A percentile compares a stretch with the other conserved stretches of the same genome.
These are phyloP conservation scores for Drosophila chauvacae DNA, from an alignment of 1,140 invertebrate genomes.

Conservation along the genomic window DNA sequence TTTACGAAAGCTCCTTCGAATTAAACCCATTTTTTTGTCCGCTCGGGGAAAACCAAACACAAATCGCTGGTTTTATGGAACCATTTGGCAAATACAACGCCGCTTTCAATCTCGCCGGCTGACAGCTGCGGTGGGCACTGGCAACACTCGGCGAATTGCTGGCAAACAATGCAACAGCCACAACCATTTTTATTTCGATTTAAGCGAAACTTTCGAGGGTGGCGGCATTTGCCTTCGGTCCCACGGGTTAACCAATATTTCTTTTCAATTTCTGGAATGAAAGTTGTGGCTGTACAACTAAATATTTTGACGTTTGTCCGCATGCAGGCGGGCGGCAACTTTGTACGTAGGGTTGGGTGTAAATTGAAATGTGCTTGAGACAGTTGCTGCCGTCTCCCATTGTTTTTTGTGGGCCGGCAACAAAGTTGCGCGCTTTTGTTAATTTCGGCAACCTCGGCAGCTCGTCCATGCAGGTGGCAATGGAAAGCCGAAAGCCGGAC, in stretches of 20 bases:
- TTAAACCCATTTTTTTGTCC: slow-evolving; percentile 14
- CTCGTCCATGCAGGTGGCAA: slow-evolving; percentile 53
- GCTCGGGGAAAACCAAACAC: slow-evolving; percentile 30
- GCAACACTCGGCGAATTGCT: slow-evolving; percentile 9
- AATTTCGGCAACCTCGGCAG: slow-evolving; percentile 65
- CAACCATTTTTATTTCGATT: slow-evolving; percentile 50
- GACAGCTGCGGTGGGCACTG: slow-evolving; percentile 65
- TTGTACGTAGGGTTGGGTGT: slow-evolving; percentile 32
- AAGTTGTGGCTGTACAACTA: slow-evolving; percentile 74
- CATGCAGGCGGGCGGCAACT: slow-evolving; percentile 56
- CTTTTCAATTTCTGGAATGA: slow-evolving; percentile 69
- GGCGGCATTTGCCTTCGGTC: slow-evolving; percentile 28
- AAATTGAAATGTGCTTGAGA: slow-evolving; percentile 82
- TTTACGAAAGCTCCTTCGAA: slow-evolving; percentile 3
- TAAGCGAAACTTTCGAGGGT: slow-evolving; percentile 39
- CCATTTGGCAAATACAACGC: slow-evolving; percentile 38
- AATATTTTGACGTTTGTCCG: slow-evolving; percentile 80
- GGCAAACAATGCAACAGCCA: slow-evolving; percentile 48
- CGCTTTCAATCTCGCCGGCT: slow-evolving; percentile 57
- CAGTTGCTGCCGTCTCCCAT: slow-evolving; percentile 69
- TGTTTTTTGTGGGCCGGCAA: slow-evolving; percentile 58
- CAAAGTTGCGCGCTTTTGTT: slow-evolving; percentile 73
- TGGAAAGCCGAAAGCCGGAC: slow-evolving; percentile 1
- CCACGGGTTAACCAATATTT: slow-evolving; percentile 68
- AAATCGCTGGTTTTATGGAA: slow-evolving; percentile 56